Base-by-base conservation (phyloP, 2,888 invertebrate genomes). In the Helleia helle region DNA sequence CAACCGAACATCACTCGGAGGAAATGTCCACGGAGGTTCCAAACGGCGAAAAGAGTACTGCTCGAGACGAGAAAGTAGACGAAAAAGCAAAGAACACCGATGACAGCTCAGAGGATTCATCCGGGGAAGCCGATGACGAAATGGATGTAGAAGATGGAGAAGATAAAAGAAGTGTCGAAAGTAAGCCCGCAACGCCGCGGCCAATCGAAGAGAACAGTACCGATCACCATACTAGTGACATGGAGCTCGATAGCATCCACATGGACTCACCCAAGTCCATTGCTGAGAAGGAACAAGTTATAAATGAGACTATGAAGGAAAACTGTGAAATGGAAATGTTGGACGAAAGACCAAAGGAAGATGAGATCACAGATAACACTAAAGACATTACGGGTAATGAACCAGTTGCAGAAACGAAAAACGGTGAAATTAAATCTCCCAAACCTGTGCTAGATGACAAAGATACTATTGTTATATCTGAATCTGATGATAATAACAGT, bases 51-150 rank as follows among this genome's bases (percentile, higher is more conserved):
- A 61, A 25, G 62, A 62, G 27, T 18, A 12, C 12, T 22, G 34
- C 22, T 11, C 60, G 59, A 31, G 53, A 42, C 36, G 68, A 66
- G 9, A 72, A 68, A 48, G 9, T 51, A 1, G 64, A 65, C 24
- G 67, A 71, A 13, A 80, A 73, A 47, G 57, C 50, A 25, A 71
- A 79, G 50, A 69, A 72, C 49, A 83, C 85, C 0, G 86, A 85
- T 26, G 88, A 79, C 24, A 84, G 77, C 51, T 83, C 84, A 0
- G 89, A 89, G 60, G 89, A 89, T 59, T 89, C 89, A 0, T 88
- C 88, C 4, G 89, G 89, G 1, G 89, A 89, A 59, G 89, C 89
- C 15, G 89, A 89, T 55, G 89, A 89, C 61, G 89, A 90, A 61
- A 89, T 89, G 89, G 89, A 89, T 49, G 87, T 87, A 24, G 89